A percentile compares a stretch with the other conserved stretches of the same genome.
Conservation (phyloP, 2,113 vertebrate genomes). For the Trematocara variabile region DNA sequence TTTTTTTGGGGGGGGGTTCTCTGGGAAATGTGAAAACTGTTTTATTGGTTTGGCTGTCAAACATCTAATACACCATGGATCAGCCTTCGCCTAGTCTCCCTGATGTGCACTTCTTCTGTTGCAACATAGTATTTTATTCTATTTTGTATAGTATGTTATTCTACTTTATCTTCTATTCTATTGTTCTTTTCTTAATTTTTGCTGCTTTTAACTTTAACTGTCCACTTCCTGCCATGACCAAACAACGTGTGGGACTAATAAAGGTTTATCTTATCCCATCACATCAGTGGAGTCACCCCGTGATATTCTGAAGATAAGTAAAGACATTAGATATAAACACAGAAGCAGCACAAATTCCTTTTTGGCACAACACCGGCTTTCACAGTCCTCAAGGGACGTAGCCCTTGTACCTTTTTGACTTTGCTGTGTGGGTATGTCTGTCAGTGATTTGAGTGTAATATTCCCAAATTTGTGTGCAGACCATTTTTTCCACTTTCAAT, state of each 20-base stretch:
- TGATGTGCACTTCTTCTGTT: neutral
- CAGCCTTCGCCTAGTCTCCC: neutral
- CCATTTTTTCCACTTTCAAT: no score
- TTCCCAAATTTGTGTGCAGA: neutral
- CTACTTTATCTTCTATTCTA: neutral
- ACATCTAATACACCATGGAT: neutral
- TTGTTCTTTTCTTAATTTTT: neutral
- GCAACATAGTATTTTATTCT: neutral
- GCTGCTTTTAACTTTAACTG: neutral
- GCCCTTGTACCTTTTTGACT: neutral
- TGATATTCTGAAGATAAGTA: neutral
- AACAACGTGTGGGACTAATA: neutral
- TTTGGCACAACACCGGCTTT: neutral
- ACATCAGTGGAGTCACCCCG: neutral
- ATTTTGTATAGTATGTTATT: neutral
- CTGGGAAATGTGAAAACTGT: neutral
- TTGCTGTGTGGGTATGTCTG: neutral
- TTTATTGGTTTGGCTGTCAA: neutral
- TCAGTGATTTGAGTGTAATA: neutral
- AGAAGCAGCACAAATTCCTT: neutral
- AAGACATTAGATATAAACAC: neutral
- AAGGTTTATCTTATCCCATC: neutral
- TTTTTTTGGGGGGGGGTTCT: accelerated
- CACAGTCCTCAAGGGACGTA: neutral
- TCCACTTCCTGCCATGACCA: neutral